phyloP scores from a whole-genome alignment of 2,113 vertebrate genomes.

The Limanda limanda region DNA sequence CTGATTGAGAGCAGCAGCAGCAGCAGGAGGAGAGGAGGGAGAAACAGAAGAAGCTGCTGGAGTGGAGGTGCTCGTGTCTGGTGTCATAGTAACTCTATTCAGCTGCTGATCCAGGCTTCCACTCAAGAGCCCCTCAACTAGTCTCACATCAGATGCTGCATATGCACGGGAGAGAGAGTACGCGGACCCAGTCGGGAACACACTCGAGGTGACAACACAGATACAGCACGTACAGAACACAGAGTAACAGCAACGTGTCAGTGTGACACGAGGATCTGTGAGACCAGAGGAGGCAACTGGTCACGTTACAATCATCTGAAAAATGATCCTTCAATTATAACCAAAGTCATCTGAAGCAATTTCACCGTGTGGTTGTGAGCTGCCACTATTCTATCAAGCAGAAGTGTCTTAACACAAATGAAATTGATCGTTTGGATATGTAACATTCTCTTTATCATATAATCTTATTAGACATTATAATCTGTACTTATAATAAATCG shows the following conservation, averaged over 20 bases:
- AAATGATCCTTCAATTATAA: not conserved
- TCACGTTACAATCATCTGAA: too few species aligned
- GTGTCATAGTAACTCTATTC: conserved; percentile 83
- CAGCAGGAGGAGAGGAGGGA: conserved; percentile 67
- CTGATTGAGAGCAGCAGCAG: conserved; percentile 67
- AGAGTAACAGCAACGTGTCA: not conserved
- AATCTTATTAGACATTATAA: not conserved
- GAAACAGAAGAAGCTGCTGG: conserved; percentile 80
- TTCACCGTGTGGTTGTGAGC: too few species aligned
- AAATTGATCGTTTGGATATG: not conserved
- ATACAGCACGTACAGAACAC: not conserved
- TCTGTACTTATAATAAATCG: too few species aligned
- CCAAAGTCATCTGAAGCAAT: too few species aligned
- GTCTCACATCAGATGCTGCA: conserved; percentile 82
- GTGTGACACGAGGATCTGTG: not conserved
- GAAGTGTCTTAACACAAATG: too few species aligned
- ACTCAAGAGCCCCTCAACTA: conserved; percentile 85
- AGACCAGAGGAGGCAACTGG: too few species aligned
- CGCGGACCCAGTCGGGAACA: conserved; percentile 62
- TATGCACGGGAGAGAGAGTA: conserved; percentile 78
- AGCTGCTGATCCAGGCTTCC: conserved; percentile 76
- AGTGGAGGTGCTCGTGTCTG: conserved; percentile 78
- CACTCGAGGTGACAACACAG: conserved; percentile 7
- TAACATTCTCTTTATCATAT: not conserved
- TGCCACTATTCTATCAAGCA: too few species aligned